Evolutionary conservation across 2,888 invertebrate genomes (phyloP), one percentile per base, ranked within the genome.

Genomic region (Melieria omissa): DNA sequence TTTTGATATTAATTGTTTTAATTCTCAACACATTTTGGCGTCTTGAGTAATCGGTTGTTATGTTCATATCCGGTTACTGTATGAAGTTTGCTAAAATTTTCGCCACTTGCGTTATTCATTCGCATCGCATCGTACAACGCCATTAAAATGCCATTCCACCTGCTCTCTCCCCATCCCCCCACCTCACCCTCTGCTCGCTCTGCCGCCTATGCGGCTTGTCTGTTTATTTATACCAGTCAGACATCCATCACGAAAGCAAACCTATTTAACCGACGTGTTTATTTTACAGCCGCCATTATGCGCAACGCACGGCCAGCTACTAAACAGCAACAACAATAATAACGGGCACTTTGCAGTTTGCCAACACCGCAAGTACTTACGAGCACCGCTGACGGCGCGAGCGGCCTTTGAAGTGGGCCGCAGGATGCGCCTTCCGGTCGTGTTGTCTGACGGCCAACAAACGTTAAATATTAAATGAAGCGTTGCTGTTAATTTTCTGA

Each of bases 401-500:
- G 41, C 2, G n/a, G 44, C 44, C 5, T 64, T 47, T 9, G 29
- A 45, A 10, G 16, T 52, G 57, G 10, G 12, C n/a, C 49, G 49
- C 16, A 46, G 45, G 14, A 46, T 65, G 29, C 46, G 29, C 29
- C 29, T 29, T 29, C 29, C 3, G 29, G 29, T 3, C 29, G 29
- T 29, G 29, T 29, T 29, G 29, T 29, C 60, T 76, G 73, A 74
- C 72, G 77, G 78, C 78, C 78, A 79, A 76, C 77, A 77, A 78
- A 75, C 73, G 82, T 83, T 85, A 81, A 86, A 86, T 86, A 86
- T 86, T 86, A 84, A 86, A 86, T 86, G 84, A 86, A 85, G 85
- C 86, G 83, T 85, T 83, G 83, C 84, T 84, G 86, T 84, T 86
- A 86, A 86, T 86, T 86, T 86, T 84, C 84, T 85, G 86, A 85